These are phyloP conservation scores for Nomada lathburiana DNA, from an alignment of 2,888 invertebrate species.

Conservation along the genomic window DNA sequence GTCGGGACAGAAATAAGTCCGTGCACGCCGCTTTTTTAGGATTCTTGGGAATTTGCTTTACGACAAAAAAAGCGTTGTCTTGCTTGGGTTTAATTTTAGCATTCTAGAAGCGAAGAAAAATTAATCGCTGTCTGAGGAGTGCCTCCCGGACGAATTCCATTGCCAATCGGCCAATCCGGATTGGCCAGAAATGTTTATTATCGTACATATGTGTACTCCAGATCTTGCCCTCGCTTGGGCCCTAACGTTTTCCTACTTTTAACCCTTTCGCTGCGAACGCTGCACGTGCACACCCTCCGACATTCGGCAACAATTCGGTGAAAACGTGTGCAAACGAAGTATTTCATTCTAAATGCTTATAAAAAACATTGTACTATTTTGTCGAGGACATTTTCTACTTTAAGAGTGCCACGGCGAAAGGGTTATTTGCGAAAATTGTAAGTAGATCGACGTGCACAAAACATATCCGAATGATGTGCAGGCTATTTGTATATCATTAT, in stretches of 20 bases:
- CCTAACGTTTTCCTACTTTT: background rate
- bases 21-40: background rate
- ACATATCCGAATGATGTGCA: no score
- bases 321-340: no score
- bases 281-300: no score
- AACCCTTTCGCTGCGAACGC: background rate
- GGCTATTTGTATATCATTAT: no score
- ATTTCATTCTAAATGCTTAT: no score
- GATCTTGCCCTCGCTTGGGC: background rate
- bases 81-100: conserved; percentile 46
- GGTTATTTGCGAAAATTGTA: no score
- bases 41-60: conserved; percentile 21
- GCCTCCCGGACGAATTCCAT: conserved; percentile 27
- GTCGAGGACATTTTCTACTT: no score
- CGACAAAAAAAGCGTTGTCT: conserved; percentile 37
- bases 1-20: background rate
- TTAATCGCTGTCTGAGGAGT: conserved; percentile 30
- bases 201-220: background rate
- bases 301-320: no score
- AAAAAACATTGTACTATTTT: no score
- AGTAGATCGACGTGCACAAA: no score
- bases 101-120: conserved; percentile 40
- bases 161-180: background rate
- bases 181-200: background rate
- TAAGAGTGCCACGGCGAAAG: no score